Base-by-base conservation (phyloP, 2,797 vertebrate genomes). In the Moxostoma hubbsi region DNA sequence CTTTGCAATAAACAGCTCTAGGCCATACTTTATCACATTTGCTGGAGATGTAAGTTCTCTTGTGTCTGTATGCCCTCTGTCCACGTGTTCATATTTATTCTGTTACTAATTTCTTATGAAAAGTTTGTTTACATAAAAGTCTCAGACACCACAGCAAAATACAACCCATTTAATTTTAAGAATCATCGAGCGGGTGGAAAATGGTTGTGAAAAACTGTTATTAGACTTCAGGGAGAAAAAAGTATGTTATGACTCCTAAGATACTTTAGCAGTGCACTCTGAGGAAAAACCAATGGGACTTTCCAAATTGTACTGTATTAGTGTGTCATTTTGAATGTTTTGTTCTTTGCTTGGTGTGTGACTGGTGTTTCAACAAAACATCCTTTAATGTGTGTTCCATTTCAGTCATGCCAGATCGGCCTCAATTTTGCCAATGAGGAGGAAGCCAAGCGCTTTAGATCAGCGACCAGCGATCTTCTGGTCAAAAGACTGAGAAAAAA, bases 401-500 rank as follows among this genome's bases (percentile, higher is more conserved):
- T 15, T 11, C 84, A 92, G 93, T 80, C 85, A n/a, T 96, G 93
- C 93, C 96, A 98, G 91, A 93, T 98, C 91, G 97, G 96, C 90
- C 93, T 99, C 91, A 98, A 98, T 94, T 99, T 98, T 92, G 94
- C 96, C 90, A 97, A 79, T 80, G 96, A 98, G 90, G 96, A 98
- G 87, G 97, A 99, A 92, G 92, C 95, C 88, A 97, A 96, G 90
- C 94, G 90, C 85, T 98, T 98, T 90, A 90, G 93, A 64, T 85
- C 79, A 84, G 87, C 91, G 36, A 51, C 95, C 83, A 82, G 77
- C n/a, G 96, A 98, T 6, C 90, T 98, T 54, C 55, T 94, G 79
- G 90, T 90, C 79, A 95, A 90, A 87, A 93, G 94, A 86, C 95
- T 94, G 76, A 96, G 95, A 87, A 98, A 94, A 94, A 95, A 95